Percentiles rank a stretch among this genome's conserved stretches.
These are phyloP conservation scores for Psittacula cyanocephala DNA, from an alignment of 2,113 vertebrate species.

Conservation along the genomic window DNA sequence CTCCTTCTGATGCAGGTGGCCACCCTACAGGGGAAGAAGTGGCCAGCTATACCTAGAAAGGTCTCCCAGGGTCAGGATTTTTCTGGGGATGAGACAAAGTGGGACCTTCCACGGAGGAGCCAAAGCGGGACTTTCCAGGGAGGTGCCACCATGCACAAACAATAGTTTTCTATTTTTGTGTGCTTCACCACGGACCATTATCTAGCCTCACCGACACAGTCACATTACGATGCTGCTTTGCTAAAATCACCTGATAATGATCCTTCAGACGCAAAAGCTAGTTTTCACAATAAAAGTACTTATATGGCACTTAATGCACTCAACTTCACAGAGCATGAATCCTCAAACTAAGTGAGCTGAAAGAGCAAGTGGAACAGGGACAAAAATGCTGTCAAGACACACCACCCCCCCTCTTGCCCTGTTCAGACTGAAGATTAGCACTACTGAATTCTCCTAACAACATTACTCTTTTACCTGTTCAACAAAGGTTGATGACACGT, in stretches of 20 bases:
- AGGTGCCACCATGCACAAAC: background rate
- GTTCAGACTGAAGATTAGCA: background rate
- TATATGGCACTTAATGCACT: background rate
- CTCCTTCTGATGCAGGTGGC: background rate
- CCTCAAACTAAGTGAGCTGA: background rate
- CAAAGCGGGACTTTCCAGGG: no score
- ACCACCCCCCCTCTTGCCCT: background rate
- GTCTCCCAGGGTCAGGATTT: background rate
- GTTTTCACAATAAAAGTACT: background rate
- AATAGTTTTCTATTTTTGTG: background rate
- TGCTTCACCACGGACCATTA: background rate
- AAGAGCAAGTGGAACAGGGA: background rate
- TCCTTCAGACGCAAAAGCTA: background rate
- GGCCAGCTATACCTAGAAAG: background rate
- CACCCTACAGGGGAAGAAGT: background rate
- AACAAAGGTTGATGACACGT: background rate
- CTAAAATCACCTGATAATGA: background rate
- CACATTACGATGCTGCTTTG: background rate
- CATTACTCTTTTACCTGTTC: background rate
- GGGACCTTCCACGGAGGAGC: background rate
- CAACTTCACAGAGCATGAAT: background rate
- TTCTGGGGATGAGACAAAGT: background rate
- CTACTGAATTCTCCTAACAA: background rate
- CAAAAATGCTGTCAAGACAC: background rate
- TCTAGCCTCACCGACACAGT: background rate